phyloP scores from a whole-genome alignment of 2,888 invertebrate species.

The Leptopilina myrica region DNA sequence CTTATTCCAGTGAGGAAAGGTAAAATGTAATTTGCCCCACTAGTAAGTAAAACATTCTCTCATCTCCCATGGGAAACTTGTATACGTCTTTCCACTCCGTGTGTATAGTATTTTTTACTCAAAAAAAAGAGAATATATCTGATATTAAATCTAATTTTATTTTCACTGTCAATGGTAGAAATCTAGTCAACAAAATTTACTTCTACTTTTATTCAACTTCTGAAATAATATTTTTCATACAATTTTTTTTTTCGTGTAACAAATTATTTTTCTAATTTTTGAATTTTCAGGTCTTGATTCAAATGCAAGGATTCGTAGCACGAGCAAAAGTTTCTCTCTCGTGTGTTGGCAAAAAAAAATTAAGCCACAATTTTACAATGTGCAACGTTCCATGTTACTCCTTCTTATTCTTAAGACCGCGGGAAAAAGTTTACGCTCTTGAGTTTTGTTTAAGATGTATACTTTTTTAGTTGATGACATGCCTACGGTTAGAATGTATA shows the following conservation, averaged over 20 bases:
- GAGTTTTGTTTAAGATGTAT: conserved; percentile 12
- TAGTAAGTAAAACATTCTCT: conserved; percentile 20
- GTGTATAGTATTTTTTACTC: conserved; percentile 9
- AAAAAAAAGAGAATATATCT: neutral
- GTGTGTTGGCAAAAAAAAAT: conserved; percentile 1
- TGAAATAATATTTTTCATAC: too few relatives aligned
- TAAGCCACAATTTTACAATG: neutral
- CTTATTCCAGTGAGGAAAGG: conserved; percentile 17
- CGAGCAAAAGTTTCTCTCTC: neutral
- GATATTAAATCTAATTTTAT: neutral
- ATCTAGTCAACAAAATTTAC: too few relatives aligned
- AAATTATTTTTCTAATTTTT: too few relatives aligned
- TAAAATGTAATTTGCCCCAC: neutral
- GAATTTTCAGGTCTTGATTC: neutral
- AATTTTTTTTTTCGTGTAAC: too few relatives aligned
- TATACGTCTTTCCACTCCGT: conserved; percentile 14
- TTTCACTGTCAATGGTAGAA: too few relatives aligned
- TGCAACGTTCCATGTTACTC: neutral
- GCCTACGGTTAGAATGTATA: conserved; percentile 11
- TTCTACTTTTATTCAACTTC: too few relatives aligned
- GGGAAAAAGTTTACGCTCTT: conserved; percentile 2
- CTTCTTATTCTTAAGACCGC: neutral
- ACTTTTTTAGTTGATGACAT: neutral
- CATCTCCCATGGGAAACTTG: neutral
- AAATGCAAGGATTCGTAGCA: neutral